Conservation (phyloP, 2,113 vertebrate species). For the Chascanopsetta lugubris region DNA sequence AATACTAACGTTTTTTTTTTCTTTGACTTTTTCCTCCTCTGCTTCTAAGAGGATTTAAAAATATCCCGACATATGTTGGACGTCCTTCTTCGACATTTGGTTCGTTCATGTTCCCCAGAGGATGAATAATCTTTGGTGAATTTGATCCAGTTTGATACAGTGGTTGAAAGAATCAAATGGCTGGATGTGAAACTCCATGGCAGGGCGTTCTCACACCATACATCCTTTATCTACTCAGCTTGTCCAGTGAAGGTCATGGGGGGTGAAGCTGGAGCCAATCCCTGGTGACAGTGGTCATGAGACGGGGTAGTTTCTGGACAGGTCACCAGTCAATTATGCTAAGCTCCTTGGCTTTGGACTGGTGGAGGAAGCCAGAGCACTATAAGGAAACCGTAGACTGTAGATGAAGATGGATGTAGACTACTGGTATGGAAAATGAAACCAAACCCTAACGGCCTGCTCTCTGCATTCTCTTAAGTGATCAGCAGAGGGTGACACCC, state of each 20-base stretch:
- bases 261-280: not conserved
- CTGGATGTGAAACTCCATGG: not conserved
- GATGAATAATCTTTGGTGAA: constrained; percentile 3
- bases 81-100: not conserved
- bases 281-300: not conserved
- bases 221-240: not conserved
- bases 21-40: not conserved
- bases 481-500: not conserved
- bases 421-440: too few species aligned
- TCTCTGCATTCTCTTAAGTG: not conserved
- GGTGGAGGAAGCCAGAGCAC: not conserved
- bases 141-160: not conserved
- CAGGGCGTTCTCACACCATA: not conserved
- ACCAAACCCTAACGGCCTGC: too few species aligned
- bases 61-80: not conserved
- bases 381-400: too few species aligned
- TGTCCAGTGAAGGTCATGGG: not conserved
- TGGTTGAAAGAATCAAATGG: not conserved
- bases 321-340: not conserved
- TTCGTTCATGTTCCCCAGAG: not conserved
- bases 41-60: not conserved
- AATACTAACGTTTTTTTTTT: not conserved
- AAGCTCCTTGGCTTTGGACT: not conserved
- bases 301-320: not conserved
- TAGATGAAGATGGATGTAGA: too few species aligned